These are phyloP conservation scores for Pseudorectes ferrugineus DNA, from an alignment of 2,113 vertebrate genomes.

Conservation along the genomic window DNA sequence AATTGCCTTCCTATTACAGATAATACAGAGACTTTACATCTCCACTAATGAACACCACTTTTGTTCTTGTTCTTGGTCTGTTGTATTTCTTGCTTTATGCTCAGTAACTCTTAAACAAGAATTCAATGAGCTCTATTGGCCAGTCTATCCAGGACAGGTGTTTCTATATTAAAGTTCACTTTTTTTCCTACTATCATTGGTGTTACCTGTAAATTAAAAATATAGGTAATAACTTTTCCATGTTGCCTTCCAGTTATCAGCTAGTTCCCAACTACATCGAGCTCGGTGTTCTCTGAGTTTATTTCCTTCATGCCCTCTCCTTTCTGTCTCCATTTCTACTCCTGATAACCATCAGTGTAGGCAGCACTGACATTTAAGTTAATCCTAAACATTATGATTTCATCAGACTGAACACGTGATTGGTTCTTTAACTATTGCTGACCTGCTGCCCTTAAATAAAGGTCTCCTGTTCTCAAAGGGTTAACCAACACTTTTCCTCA, in stretches of 20 bases:
- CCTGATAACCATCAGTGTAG: neutral
- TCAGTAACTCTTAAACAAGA: neutral
- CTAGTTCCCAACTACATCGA: neutral
- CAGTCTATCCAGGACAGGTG: neutral
- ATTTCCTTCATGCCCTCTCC: neutral
- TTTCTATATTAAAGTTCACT: neutral
- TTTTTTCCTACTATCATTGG: neutral
- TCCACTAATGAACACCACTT: neutral
- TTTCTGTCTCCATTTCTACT: neutral
- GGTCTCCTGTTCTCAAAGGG: neutral
- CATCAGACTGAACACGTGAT: neutral
- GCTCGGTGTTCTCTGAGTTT: neutral
- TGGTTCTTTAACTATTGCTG: neutral
- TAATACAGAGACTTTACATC: neutral
- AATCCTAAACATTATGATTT: neutral
- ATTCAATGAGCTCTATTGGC: neutral
- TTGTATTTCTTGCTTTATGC: neutral
- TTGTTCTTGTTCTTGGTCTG: neutral
- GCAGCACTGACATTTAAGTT: neutral
- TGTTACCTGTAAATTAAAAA: neutral
- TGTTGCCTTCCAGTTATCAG: neutral
- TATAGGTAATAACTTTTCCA: neutral
- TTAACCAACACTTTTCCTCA: neutral
- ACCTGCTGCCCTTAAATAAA: neutral
- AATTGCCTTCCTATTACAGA: neutral